Conservation (phyloP, 2,113 vertebrate species). For the Marcusenius ussheri region DNA sequence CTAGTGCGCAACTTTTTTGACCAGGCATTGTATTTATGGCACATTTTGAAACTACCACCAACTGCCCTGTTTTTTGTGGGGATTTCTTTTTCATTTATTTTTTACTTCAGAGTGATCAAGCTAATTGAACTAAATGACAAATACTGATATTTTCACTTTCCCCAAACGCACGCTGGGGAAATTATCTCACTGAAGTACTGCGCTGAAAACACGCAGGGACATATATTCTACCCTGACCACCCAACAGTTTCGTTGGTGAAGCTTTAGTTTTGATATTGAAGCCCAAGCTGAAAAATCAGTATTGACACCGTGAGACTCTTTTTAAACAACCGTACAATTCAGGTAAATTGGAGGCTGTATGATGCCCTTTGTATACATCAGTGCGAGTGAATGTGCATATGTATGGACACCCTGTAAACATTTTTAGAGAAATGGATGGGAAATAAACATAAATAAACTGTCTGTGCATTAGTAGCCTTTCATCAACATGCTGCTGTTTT, state of each 20-base stretch:
- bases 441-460: not conserved
- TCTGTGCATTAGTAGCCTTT: not conserved
- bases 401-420: not conserved
- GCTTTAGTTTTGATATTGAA: not conserved
- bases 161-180: no score
- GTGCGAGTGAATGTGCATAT: not conserved
- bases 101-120: not conserved
- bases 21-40: not conserved
- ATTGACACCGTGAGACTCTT: not conserved
- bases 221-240: not conserved
- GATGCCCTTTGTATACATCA: not conserved
- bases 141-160: not conserved
- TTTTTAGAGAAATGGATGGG: not conserved
- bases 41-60: not conserved
- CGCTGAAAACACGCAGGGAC: not conserved
- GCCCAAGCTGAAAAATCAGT: not conserved
- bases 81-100: not conserved
- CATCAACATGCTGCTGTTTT: not conserved
- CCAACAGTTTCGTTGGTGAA: not conserved
- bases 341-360: not conserved
- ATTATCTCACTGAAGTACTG: not conserved
- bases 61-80: no score
- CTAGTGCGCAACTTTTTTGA: no score
- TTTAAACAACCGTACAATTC: not conserved
- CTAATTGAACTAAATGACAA: not conserved